phyloP scores from a whole-genome alignment of 2,113 vertebrate species.

The Planiliza haematocheilus region DNA sequence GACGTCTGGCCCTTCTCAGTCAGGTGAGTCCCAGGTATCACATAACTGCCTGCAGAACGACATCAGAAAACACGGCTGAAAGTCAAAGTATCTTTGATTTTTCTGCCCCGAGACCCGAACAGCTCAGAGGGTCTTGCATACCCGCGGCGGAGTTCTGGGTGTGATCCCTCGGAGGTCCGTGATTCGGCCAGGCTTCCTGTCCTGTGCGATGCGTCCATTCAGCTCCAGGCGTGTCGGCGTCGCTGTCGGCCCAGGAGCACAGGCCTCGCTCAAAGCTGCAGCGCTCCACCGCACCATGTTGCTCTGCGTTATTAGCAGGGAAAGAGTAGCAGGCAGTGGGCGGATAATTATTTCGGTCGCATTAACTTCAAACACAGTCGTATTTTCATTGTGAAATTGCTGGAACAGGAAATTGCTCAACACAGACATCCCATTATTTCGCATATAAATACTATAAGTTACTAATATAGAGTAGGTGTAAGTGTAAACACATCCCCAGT shows the following conservation, averaged over 20 bases:
- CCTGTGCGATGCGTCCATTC: slow-evolving; percentile 70
- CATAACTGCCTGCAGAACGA: slow-evolving; percentile 74
- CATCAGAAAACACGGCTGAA: background rate
- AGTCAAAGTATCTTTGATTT: background rate
- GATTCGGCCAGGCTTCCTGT: slow-evolving; percentile 60
- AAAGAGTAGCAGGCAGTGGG: background rate
- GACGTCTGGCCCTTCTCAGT: slow-evolving; percentile 47
- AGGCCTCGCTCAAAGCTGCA: slow-evolving; percentile 82
- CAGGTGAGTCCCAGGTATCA: slow-evolving; percentile 61
- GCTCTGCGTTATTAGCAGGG: slow-evolving; percentile 47
- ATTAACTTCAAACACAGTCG: background rate
- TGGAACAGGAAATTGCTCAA: too few species aligned
- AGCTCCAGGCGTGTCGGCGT: slow-evolving; percentile 49
- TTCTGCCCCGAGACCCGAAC: too few species aligned
- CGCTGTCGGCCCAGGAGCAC: slow-evolving; percentile 76
- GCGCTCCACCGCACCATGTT: slow-evolving; percentile 60
- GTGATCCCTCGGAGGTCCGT: slow-evolving; percentile 81
- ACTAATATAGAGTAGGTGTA: background rate
- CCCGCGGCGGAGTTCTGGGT: slow-evolving; percentile 81
- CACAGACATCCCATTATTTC: too few species aligned
- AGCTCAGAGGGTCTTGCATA: slow-evolving; percentile 35
- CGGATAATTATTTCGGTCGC: background rate
- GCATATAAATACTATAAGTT: background rate
- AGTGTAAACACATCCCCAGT: too few species aligned
- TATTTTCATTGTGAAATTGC: background rate